Conservation (phyloP, 2,797 vertebrate genomes). For the Hyperoplus immaculatus region DNA sequence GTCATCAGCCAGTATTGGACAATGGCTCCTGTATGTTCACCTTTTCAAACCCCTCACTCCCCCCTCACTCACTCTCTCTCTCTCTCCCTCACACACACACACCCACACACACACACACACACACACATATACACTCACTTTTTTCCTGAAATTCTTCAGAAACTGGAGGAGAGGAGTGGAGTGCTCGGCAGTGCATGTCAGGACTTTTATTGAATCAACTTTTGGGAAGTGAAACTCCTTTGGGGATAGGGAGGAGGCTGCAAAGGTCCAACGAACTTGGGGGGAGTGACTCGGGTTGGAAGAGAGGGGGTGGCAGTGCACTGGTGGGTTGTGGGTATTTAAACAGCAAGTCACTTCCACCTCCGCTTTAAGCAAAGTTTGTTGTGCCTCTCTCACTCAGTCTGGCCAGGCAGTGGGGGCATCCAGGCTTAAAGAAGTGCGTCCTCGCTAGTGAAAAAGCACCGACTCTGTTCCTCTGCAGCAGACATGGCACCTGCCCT, state of each 20-base stretch:
- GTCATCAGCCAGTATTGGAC: too few species aligned
- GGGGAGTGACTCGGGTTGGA: conserved; percentile 58
- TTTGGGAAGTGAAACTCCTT: conserved; percentile 54
- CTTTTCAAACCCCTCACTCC: too few species aligned
- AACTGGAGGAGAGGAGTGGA: conserved; percentile 21
- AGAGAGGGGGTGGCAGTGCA: conserved; percentile 38
- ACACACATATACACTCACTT: too few species aligned
- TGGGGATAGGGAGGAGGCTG: conserved; percentile 72
- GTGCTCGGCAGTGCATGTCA: conserved; percentile 7
- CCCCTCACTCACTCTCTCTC: too few species aligned
- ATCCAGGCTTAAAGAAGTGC: conserved; percentile 10
- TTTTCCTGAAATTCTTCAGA: background rate
- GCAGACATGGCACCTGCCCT: conserved; percentile 70
- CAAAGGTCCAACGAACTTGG: conserved; percentile 50
- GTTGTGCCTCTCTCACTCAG: background rate
- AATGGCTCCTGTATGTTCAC: too few species aligned
- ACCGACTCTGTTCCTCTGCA: background rate
- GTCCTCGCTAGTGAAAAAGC: conserved; percentile 21
- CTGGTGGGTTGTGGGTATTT: conserved; percentile 44
- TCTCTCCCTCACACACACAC: too few species aligned
- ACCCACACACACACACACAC: too few species aligned
- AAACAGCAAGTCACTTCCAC: conserved; percentile 40
- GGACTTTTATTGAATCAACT: conserved; percentile 26
- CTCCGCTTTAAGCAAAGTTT: conserved; percentile 30
- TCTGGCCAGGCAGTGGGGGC: conserved; percentile 12